A percentile compares a stretch with the other conserved stretches of the same genome.
Evolutionary conservation across 2,113 vertebrate genomes (phyloP).

Genomic region (Rhineura floridana): DNA sequence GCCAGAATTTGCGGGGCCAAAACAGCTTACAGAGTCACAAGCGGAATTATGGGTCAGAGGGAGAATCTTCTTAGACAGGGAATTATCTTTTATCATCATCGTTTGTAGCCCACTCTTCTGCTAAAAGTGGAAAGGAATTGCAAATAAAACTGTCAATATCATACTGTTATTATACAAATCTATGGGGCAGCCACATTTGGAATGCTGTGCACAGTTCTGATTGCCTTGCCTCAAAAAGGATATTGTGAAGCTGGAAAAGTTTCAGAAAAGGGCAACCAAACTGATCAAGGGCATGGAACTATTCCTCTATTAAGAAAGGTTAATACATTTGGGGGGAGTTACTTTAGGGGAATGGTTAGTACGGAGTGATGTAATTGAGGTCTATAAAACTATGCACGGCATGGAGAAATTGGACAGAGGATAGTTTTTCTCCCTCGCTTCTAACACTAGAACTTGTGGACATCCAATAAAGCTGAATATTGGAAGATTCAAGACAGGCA

Average conservation of each 20-base stretch:
- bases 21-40: background rate
- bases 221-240: background rate
- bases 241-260: background rate
- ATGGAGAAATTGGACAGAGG: background rate
- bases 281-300: background rate
- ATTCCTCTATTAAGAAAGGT: too few relatives aligned
- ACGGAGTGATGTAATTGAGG: background rate
- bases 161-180: background rate
- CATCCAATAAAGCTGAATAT: too few relatives aligned
- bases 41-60: background rate
- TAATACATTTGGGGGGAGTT: too few relatives aligned
- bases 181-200: background rate
- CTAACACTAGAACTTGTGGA: too few relatives aligned
- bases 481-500: too few relatives aligned
- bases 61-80: background rate
- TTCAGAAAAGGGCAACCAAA: background rate
- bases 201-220: background rate
- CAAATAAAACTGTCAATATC: background rate
- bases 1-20: background rate
- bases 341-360: too few relatives aligned
- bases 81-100: background rate
- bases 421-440: background rate
- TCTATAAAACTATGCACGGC: background rate
- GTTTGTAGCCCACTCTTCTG: background rate
- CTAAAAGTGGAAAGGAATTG: background rate